A percentile compares a stretch with the other conserved stretches of the same genome.
phyloP scores from a whole-genome alignment of 2,888 invertebrate species.

The Clunio marinus region DNA sequence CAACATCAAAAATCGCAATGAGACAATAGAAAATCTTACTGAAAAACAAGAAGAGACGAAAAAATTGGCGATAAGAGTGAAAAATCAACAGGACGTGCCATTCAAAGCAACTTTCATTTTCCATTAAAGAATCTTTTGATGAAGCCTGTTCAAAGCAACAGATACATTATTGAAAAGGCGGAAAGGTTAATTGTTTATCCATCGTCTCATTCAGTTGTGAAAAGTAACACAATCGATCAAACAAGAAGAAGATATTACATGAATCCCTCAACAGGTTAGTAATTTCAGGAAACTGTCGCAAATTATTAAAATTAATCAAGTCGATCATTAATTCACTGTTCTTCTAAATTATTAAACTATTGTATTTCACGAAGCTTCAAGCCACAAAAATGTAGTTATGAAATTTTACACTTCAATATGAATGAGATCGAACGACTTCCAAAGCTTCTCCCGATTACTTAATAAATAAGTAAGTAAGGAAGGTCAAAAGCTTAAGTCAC shows the following conservation, averaged over 20 bases:
- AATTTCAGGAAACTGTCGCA: neutral
- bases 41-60: neutral
- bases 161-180: neutral
- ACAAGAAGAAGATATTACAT: conserved; percentile 23
- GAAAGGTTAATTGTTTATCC: neutral
- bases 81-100: conserved; percentile 31
- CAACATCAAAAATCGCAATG: too few species aligned
- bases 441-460: too few species aligned
- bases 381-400: too few species aligned
- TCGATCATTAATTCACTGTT: too few species aligned
- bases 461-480: too few species aligned
- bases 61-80: neutral
- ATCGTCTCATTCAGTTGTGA: neutral
- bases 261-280: neutral
- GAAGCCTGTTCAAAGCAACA: conserved; percentile 19
- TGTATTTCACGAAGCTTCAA: too few species aligned
- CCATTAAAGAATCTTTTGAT: neutral
- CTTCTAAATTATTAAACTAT: too few species aligned
- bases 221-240: conserved; percentile 26
- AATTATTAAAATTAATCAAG: neutral
- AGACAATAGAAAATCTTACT: too few species aligned
- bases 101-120: conserved; percentile 23
- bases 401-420: too few species aligned
- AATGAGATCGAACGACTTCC: too few species aligned
- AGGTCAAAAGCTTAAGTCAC: too few species aligned